Percentiles rank a stretch among this genome's conserved stretches.
These are phyloP conservation scores for Amphipyra tragopoginis DNA, from an alignment of 2,888 invertebrate species.

Conservation along the genomic window DNA sequence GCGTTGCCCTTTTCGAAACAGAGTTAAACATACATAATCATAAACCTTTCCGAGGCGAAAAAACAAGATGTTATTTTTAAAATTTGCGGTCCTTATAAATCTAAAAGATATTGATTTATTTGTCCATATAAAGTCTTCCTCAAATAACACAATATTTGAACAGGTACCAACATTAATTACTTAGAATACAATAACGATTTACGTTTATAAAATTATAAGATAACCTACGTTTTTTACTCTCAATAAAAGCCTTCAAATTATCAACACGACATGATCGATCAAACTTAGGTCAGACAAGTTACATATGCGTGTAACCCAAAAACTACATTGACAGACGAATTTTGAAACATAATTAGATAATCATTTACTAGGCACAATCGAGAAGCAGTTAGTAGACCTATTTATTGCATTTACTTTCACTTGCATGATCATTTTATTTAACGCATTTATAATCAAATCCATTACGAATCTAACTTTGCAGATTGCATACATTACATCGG, in stretches of 20 bases:
- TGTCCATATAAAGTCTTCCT: conserved; percentile 1
- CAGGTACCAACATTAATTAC: conserved; percentile 22
- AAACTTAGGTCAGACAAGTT: conserved; percentile 39
- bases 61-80: not conserved
- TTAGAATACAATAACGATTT: conserved; percentile 24
- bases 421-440: conserved; percentile 25
- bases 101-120: not conserved
- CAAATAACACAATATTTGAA: conserved; percentile 13
- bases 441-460: conserved; percentile 14
- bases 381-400: not conserved
- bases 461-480: conserved; percentile 37
- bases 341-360: conserved; percentile 19
- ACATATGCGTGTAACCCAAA: conserved; percentile 16
- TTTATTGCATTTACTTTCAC: conserved; percentile 14
- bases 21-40: conserved; percentile 11
- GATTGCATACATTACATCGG: conserved; percentile 23
- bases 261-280: conserved; percentile 49
- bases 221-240: conserved; percentile 33
- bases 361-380: conserved; percentile 2
- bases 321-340: conserved; percentile 9
- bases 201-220: conserved; percentile 14
- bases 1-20: conserved; percentile 21
- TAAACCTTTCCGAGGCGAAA: conserved; percentile 20
- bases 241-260: conserved; percentile 29
- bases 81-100: conserved; percentile 9